A percentile compares a stretch with the other conserved stretches of the same genome.
Evolutionary conservation across 2,113 vertebrate genomes (phyloP).

Genomic region (Pelodiscus sinensis): DNA sequence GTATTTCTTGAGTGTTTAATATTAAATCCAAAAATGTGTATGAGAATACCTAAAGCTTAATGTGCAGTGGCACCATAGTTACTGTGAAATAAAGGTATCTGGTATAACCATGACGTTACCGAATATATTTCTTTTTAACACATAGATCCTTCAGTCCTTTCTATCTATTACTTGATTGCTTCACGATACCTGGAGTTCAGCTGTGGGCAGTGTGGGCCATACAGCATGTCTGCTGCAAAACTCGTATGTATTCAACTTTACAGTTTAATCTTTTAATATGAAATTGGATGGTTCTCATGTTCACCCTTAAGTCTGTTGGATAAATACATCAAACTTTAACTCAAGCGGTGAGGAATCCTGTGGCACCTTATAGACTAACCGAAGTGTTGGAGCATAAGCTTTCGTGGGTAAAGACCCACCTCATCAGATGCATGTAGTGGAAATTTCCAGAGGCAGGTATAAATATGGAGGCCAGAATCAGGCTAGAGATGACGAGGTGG

Average conservation of each 20-base stretch:
- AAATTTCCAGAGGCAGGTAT: too few relatives aligned
- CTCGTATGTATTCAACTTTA: constrained; percentile 74
- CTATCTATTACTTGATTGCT: constrained; percentile 86
- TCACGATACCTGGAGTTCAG: constrained; percentile 86
- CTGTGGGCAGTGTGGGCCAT: constrained; percentile 91
- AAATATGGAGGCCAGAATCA: too few relatives aligned
- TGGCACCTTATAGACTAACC: too few relatives aligned
- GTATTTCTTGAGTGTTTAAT: neutral
- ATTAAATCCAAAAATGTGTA: neutral
- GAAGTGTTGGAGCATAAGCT: too few relatives aligned
- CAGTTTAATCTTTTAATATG: neutral
- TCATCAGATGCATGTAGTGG: too few relatives aligned
- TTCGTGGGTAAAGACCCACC: too few relatives aligned
- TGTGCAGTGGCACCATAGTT: neutral
- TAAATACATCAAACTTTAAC: neutral
- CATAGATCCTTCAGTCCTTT: constrained; percentile 88
- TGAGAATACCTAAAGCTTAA: neutral
- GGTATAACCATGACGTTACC: neutral
- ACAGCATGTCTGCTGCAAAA: constrained; percentile 90
- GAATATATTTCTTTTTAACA: neutral
- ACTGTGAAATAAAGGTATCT: neutral
- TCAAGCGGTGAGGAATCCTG: too few relatives aligned
- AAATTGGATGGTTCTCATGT: neutral
- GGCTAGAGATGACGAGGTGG: too few relatives aligned
- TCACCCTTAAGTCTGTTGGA: neutral